phyloP scores from a whole-genome alignment of 2,888 invertebrate species.

The Drosophila cognata region DNA sequence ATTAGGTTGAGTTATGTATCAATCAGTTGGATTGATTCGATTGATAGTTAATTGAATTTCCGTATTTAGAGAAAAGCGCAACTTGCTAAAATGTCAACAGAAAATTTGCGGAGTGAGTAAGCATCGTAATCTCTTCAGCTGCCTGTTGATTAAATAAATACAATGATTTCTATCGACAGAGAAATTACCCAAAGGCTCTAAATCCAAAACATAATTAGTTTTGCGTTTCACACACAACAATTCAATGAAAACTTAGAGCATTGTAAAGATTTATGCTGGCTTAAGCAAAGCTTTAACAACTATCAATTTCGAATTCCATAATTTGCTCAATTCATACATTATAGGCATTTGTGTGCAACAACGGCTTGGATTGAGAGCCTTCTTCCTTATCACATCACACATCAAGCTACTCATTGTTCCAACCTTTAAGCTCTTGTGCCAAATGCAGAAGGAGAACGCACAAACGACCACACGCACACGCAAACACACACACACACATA shows the following conservation, averaged over 20 bases:
- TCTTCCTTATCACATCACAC: slow-evolving; percentile 6
- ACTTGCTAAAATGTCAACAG: neutral
- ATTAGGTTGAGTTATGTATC: neutral
- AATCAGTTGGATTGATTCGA: neutral
- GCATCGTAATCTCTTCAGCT: neutral
- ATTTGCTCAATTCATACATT: slow-evolving; percentile 11
- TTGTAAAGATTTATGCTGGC: neutral
- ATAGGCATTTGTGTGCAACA: neutral
- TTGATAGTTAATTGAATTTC: neutral
- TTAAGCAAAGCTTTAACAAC: neutral
- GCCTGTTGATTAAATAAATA: neutral
- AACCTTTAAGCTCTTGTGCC: slow-evolving; percentile 57
- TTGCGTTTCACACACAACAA: neutral
- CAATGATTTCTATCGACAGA: neutral
- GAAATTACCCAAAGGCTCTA: neutral
- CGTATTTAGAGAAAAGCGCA: neutral
- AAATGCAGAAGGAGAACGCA: slow-evolving; percentile 54
- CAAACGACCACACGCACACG: neutral
- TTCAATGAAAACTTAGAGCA: neutral
- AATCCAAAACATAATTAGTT: neutral
- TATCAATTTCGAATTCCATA: slow-evolving; percentile 1
- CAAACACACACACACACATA: slow-evolving; percentile 4
- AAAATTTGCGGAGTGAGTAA: neutral
- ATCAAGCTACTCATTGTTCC: slow-evolving; percentile 19
- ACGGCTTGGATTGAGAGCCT: slow-evolving; percentile 12